Evolutionary conservation across 2,888 invertebrate species (phyloP).

Genomic region (Gandaritis pyraliata): DNA sequence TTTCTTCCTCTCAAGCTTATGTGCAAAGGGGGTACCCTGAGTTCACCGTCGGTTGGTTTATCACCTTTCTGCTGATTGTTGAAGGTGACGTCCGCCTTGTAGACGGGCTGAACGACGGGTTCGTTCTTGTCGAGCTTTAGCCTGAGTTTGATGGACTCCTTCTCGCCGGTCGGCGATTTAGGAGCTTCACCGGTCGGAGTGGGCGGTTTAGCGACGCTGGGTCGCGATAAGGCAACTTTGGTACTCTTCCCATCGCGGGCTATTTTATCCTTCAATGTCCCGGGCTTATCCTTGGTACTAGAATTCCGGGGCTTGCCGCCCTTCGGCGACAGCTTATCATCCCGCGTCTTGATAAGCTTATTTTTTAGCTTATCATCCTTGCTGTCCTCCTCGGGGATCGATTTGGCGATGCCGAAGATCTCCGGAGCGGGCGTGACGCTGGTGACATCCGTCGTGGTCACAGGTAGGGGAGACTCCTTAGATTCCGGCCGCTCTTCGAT

Average conservation of each 20-base stretch:
- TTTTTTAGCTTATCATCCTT: conserved; percentile 64
- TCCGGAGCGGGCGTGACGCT: conserved; percentile 67
- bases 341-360: conserved; percentile 50
- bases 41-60: conserved; percentile 85
- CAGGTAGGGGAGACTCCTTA: neutral
- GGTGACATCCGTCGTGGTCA: conserved; percentile 34
- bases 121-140: conserved; percentile 93
- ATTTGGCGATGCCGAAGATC: conserved; percentile 83
- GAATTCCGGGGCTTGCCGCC: conserved; percentile 71
- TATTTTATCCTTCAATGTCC: conserved; percentile 72
- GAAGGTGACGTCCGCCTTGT: conserved; percentile 92
- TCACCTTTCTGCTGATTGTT: conserved; percentile 84
- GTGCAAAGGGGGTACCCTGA: conserved; percentile 94
- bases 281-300: conserved; percentile 73
- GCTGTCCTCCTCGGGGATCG: conserved; percentile 60
- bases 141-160: conserved; percentile 92
- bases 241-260: conserved; percentile 69
- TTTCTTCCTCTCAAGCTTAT: conserved; percentile 93
- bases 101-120: conserved; percentile 89
- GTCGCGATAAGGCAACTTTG: conserved; percentile 73
- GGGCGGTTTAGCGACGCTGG: conserved; percentile 56
- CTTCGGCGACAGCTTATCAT: conserved; percentile 70
- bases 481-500: conserved; percentile 13
- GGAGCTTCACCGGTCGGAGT: conserved; percentile 60
- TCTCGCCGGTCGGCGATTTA: conserved; percentile 72